A percentile compares a stretch with the other conserved stretches of the same genome.
These are phyloP conservation scores for Gallinago stenura DNA, from an alignment of 2,797 vertebrate genomes.

Conservation along the genomic window DNA sequence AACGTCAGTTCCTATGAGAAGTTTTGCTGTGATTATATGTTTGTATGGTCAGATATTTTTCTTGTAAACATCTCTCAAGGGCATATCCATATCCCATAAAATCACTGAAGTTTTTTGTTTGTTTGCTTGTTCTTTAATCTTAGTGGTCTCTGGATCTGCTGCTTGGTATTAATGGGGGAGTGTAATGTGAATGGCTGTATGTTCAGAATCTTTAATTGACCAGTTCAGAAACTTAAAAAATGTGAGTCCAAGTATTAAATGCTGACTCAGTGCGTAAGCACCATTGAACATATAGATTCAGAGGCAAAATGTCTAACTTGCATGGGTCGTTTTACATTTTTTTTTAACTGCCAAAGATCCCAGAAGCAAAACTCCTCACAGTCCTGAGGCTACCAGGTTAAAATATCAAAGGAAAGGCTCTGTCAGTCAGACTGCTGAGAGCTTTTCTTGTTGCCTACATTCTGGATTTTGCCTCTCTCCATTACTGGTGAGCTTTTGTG, in stretches of 20 bases:
- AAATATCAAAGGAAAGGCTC: not conserved
- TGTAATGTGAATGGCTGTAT: not conserved
- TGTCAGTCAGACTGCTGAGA: not conserved
- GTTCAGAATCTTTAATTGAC: not conserved
- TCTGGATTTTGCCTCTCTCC: not conserved
- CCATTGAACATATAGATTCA: not conserved
- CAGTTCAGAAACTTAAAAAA: not conserved
- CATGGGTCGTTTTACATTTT: not conserved
- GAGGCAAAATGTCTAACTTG: not conserved
- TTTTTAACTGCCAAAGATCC: not conserved
- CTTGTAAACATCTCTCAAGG: not conserved
- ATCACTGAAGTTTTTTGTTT: not conserved
- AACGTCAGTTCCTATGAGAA: not conserved
- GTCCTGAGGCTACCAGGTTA: not conserved
- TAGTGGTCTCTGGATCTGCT: not conserved
- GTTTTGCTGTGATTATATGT: not conserved
- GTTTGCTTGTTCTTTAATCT: not conserved
- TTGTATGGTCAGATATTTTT: not conserved
- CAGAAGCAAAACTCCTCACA: not conserved
- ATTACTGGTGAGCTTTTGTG: fast-evolving
- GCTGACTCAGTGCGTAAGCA: not conserved
- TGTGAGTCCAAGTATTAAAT: not conserved
- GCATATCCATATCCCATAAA: not conserved
- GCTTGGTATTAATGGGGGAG: not conserved
- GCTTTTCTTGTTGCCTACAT: not conserved